Conservation (phyloP, 1,140 invertebrate genomes). For the Drosophila obscura region DNA sequence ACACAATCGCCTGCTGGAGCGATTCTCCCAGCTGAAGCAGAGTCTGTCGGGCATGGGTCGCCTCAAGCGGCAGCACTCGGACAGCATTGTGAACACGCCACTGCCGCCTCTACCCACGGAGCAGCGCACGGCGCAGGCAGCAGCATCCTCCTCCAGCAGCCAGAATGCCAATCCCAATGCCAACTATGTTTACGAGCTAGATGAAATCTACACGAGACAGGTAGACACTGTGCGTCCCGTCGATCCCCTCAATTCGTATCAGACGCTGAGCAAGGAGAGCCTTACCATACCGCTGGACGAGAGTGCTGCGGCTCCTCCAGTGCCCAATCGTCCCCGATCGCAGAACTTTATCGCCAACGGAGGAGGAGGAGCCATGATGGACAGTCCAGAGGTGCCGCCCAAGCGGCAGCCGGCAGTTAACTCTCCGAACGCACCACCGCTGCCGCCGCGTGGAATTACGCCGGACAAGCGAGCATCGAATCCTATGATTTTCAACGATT, state of each 20-base stretch:
- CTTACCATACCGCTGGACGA: conserved; percentile 60
- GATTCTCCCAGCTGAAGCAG: conserved; percentile 91
- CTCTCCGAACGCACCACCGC: conserved; percentile 83
- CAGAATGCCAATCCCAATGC: conserved; percentile 73
- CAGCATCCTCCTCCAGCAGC: conserved; percentile 79
- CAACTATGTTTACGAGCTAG: conserved; percentile 85
- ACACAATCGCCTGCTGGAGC: conserved; percentile 93
- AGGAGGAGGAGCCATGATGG: conserved; percentile 21
- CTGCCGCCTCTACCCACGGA: conserved; percentile 89
- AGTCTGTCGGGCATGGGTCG: conserved; percentile 87
- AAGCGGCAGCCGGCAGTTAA: conserved; percentile 52
- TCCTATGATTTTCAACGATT: conserved; percentile 77
- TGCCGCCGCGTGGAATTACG: conserved; percentile 84
- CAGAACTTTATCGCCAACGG: conserved; percentile 69
- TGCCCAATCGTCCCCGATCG: conserved; percentile 78
- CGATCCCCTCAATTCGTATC: conserved; percentile 72
- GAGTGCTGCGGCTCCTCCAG: conserved; percentile 58
- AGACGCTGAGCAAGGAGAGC: conserved; percentile 77
- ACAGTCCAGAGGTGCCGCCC: conserved; percentile 80
- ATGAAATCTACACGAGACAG: conserved; percentile 88
- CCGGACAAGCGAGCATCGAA: conserved; percentile 81
- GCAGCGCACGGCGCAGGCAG: conserved; percentile 71
- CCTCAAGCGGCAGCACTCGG: conserved; percentile 87
- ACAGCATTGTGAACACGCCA: conserved; percentile 92
- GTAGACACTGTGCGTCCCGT: conserved; percentile 81